phyloP scores from a whole-genome alignment of 1,140 invertebrate species.

The Drosophila bocqueti region DNA sequence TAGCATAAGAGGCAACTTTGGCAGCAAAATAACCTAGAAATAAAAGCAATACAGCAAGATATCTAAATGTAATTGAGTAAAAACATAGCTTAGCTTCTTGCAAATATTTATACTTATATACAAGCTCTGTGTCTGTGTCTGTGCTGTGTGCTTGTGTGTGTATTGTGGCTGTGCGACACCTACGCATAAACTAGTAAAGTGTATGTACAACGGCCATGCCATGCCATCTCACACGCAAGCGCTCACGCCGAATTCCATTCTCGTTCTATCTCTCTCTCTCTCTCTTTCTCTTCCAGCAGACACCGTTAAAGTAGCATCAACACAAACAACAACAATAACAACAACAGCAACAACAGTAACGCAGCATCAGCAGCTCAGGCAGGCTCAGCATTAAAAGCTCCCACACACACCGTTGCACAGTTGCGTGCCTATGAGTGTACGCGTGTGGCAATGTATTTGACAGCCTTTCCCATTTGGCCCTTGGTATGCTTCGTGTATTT shows the following conservation, averaged over 20 bases:
- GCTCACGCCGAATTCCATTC: constrained; percentile 42
- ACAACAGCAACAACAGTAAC: constrained; percentile 10
- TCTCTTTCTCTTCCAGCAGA: constrained; percentile 31
- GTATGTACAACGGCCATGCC: constrained; percentile 12
- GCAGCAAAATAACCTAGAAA: neutral
- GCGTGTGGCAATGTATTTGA: constrained; percentile 70
- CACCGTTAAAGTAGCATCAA: constrained; percentile 9
- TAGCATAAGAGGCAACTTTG: neutral
- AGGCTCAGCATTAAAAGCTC: constrained; percentile 25
- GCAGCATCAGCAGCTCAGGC: constrained; percentile 16
- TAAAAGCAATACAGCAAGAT: neutral
- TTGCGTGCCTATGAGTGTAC: constrained; percentile 40
- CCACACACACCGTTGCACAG: constrained; percentile 10
- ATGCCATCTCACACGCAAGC: constrained; percentile 58
- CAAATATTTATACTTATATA: constrained; percentile 12
- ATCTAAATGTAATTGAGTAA: neutral
- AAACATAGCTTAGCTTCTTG: constrained; percentile 1
- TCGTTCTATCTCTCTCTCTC: neutral
- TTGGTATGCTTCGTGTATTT: constrained; percentile 72
- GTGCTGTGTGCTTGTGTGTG: neutral
- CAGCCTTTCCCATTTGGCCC: constrained; percentile 68
- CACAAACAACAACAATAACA: constrained; percentile 22
- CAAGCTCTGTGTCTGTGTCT: neutral
- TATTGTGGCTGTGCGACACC: constrained; percentile 9
- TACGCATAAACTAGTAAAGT: constrained; percentile 21